These are phyloP conservation scores for Elysia crispata DNA, from an alignment of 2,888 invertebrate genomes.

Conservation along the genomic window DNA sequence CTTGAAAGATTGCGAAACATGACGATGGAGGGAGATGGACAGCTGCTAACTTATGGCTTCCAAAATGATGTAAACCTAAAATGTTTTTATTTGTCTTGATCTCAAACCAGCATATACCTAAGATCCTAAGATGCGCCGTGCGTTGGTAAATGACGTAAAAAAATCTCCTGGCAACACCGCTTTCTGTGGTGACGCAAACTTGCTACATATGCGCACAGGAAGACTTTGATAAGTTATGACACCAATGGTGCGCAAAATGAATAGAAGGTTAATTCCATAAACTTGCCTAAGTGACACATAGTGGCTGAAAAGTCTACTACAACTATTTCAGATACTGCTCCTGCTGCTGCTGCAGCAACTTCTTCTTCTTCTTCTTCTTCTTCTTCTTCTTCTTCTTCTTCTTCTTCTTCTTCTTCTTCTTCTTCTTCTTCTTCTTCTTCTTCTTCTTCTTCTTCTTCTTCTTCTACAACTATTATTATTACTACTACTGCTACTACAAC, in stretches of 20 bases:
- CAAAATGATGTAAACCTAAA: no score
- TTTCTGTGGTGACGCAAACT: no score
- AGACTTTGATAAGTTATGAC: no score
- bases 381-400: background rate
- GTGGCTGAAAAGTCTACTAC: background rate
- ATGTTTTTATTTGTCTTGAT: no score
- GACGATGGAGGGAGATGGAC: background rate
- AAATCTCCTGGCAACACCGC: no score
- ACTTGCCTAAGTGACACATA: background rate
- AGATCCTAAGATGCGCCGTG: no score
- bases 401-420: background rate
- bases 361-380: background rate
- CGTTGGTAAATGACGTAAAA: no score
- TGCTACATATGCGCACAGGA: no score
- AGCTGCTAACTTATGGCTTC: background rate
- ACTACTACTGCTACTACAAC: no score
- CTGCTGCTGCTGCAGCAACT: background rate
- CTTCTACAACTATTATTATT: background rate
- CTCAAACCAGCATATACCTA: no score
- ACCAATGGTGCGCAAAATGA: no score
- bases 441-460: background rate
- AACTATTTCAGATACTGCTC: background rate
- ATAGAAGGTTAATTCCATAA: no score
- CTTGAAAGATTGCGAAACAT: conserved; percentile 40
- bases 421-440: background rate